Evolutionary conservation across 1,140 invertebrate species (phyloP).

Genomic region (Daktulosphaira vitifoliae): DNA sequence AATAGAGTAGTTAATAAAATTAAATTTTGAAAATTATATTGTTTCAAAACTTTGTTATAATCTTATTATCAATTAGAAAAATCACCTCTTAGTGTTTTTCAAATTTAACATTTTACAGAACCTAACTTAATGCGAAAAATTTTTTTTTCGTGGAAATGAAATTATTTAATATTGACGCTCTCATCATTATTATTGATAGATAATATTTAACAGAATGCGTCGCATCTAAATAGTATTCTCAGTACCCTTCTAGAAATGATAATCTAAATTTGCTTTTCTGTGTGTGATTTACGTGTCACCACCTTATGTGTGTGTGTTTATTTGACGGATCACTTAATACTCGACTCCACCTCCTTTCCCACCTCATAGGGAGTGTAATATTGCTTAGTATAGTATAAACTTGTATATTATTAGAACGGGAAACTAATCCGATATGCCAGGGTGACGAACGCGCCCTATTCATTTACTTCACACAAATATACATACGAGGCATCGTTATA

Average conservation of each 20-base stretch:
- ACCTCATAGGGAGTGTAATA: background rate
- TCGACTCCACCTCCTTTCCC: conserved; percentile 18
- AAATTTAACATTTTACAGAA: too few species aligned
- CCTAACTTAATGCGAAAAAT: background rate
- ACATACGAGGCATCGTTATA: conserved; percentile 10
- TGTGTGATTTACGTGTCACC: conserved; percentile 24
- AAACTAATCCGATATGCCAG: conserved; percentile 6
- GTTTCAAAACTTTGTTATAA: too few species aligned
- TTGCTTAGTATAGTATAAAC: background rate
- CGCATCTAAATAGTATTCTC: background rate
- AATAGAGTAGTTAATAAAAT: too few species aligned
- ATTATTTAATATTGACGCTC: conserved; percentile 17
- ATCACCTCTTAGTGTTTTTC: too few species aligned
- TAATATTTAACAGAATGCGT: too few species aligned
- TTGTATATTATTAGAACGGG: conserved; percentile 22
- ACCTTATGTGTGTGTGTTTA: conserved; percentile 30
- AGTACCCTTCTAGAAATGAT: background rate
- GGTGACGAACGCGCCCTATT: conserved; percentile 19
- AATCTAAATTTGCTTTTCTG: conserved; percentile 13
- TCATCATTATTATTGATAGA: background rate
- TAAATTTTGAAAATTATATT: too few species aligned
- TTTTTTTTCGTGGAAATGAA: conserved; percentile 1
- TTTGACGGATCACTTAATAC: conserved; percentile 34
- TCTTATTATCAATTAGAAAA: too few species aligned
- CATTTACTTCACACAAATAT: background rate